Conservation (phyloP, 1,140 invertebrate genomes). For the Neodiprion virginianus region DNA sequence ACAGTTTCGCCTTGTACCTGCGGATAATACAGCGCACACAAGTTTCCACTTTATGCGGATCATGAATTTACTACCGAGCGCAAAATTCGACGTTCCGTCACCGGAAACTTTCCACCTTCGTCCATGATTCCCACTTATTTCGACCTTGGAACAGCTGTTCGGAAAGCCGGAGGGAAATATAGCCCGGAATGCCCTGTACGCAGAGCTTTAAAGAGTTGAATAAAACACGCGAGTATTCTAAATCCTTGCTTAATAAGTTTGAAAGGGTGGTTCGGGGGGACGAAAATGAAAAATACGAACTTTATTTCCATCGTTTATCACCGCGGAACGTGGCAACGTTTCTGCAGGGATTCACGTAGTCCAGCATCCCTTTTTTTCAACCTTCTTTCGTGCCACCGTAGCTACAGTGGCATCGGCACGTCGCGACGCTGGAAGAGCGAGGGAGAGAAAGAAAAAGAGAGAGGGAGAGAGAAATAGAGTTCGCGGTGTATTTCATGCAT, state of each 20-base stretch:
- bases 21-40: not conserved
- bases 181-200: too few species aligned
- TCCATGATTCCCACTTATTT: not conserved
- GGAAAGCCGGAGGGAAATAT: too few species aligned
- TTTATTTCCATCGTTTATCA: slow-evolving; percentile 5
- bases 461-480: not conserved
- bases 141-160: too few species aligned
- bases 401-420: not conserved
- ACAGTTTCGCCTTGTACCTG: too few species aligned
- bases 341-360: not conserved
- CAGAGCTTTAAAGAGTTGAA: too few species aligned
- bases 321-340: not conserved
- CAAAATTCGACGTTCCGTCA: not conserved
- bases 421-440: not conserved
- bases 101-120: not conserved
- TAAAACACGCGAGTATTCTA: too few species aligned
- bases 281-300: not conserved
- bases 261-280: not conserved
- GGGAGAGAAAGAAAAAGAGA: not conserved
- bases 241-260: not conserved
- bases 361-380: not conserved
- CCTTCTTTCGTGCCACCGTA: not conserved
- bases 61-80: not conserved
- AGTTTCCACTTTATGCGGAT: not conserved
- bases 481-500: slow-evolving; percentile 14